A percentile compares a stretch with the other conserved stretches of the same genome.
These are phyloP conservation scores for Hermetia illucens DNA, from an alignment of 1,140 invertebrate species.

Conservation along the genomic window DNA sequence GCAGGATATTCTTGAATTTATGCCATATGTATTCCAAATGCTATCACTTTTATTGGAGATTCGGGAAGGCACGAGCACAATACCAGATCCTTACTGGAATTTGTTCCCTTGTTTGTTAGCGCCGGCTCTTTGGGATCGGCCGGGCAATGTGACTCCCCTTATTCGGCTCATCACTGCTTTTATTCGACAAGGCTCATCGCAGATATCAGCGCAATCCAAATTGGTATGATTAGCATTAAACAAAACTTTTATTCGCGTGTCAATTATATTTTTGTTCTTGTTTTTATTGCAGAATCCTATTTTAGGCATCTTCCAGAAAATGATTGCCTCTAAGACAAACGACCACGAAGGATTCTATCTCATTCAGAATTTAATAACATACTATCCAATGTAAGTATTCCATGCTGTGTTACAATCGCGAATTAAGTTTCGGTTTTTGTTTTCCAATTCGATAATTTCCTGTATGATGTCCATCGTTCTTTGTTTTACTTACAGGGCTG, in stretches of 20 bases:
- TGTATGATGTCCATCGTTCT: slow-evolving; percentile 8
- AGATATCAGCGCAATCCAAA: slow-evolving; percentile 55
- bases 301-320: slow-evolving; percentile 90
- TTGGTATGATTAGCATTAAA: slow-evolving; percentile 35
- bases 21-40: slow-evolving; percentile 96
- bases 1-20: slow-evolving; percentile 92
- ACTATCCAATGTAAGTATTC: slow-evolving; percentile 38
- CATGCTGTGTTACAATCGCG: not conserved
- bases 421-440: not conserved
- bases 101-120: slow-evolving; percentile 78
- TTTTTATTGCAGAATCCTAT: slow-evolving; percentile 49
- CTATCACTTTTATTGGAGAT: slow-evolving; percentile 82
- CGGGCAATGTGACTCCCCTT: slow-evolving; percentile 82
- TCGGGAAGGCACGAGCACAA: slow-evolving; percentile 35
- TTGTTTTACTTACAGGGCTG: slow-evolving; percentile 43
- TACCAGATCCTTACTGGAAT: slow-evolving; percentile 74
- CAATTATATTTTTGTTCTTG: slow-evolving; percentile 4
- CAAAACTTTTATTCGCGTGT: slow-evolving; percentile 23
- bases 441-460: slow-evolving; percentile 2
- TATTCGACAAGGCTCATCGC: slow-evolving; percentile 54
- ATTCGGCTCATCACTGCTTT: slow-evolving; percentile 79
- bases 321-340: slow-evolving; percentile 88
- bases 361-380: slow-evolving; percentile 67
- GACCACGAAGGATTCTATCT: slow-evolving; percentile 94
- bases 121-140: slow-evolving; percentile 81